These are phyloP conservation scores for Pelochelys cantorii DNA, from an alignment of 2,797 vertebrate species.

Conservation along the genomic window DNA sequence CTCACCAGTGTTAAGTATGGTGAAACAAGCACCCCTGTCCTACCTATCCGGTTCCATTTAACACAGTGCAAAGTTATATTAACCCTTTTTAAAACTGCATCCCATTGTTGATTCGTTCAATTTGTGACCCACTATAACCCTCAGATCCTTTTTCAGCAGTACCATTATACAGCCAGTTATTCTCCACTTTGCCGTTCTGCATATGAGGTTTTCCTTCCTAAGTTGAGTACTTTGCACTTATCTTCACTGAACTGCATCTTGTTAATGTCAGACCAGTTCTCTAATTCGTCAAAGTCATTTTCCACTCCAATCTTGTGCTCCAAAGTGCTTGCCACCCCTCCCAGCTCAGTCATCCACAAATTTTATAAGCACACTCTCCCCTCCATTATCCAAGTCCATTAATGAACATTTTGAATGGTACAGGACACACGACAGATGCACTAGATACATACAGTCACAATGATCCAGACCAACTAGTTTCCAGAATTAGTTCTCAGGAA, in stretches of 20 bases:
- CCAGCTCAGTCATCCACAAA: background rate
- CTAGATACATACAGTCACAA: background rate
- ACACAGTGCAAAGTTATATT: background rate
- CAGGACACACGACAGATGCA: background rate
- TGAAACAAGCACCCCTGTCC: background rate
- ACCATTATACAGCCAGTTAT: background rate
- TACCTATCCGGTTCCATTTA: background rate
- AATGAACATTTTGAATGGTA: background rate
- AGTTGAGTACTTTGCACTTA: background rate
- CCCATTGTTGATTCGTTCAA: background rate
- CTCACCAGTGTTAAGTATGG: background rate
- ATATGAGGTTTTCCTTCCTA: background rate
- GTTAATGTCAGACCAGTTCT: background rate
- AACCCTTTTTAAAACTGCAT: background rate
- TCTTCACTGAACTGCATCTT: background rate
- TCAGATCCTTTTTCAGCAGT: background rate
- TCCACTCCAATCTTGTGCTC: background rate
- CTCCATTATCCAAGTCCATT: background rate
- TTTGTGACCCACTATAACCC: background rate
- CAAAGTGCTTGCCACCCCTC: background rate
- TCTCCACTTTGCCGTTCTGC: background rate
- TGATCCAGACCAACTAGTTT: background rate
- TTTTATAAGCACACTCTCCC: background rate
- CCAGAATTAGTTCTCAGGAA: background rate
- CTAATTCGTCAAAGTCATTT: background rate